phyloP scores from a whole-genome alignment of 1,140 invertebrate genomes.

The Leptinotarsa lineolata region DNA sequence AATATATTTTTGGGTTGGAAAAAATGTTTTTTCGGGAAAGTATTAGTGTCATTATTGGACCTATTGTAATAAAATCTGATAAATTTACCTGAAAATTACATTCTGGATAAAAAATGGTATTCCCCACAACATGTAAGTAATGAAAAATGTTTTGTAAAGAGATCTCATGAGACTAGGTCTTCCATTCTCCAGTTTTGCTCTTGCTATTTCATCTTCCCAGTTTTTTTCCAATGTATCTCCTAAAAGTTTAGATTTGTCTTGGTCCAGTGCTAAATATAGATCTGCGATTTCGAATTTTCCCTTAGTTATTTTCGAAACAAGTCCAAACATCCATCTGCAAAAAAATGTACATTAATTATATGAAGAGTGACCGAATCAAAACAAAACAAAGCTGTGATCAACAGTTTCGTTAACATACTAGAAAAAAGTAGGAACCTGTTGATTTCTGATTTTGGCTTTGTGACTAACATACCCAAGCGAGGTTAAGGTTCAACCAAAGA shows the following conservation, averaged over 20 bases:
- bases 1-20: too few species aligned
- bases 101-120: constrained; percentile 53
- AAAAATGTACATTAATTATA: background rate
- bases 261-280: constrained; percentile 44
- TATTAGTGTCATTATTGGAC: too few species aligned
- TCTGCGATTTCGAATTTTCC: constrained; percentile 44
- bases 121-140: constrained; percentile 57
- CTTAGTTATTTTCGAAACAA: constrained; percentile 44
- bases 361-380: too few species aligned
- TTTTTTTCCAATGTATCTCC: constrained; percentile 58
- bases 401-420: too few species aligned
- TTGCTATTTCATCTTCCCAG: constrained; percentile 59
- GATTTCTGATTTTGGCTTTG: too few species aligned
- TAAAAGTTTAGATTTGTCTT: constrained; percentile 51
- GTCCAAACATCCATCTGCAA: constrained; percentile 50
- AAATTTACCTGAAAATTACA: constrained; percentile 55
- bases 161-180: constrained; percentile 54
- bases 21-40: too few species aligned
- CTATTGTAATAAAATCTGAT: too few species aligned
- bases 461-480: too few species aligned
- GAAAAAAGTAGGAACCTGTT: too few species aligned
- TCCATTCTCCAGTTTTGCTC: constrained; percentile 34
- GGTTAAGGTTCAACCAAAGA: too few species aligned
- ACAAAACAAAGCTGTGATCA: too few species aligned
- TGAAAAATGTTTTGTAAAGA: constrained; percentile 56